Evolutionary conservation across 1,140 invertebrate species (phyloP).

Genomic region (Himalopsyche phryganea): DNA sequence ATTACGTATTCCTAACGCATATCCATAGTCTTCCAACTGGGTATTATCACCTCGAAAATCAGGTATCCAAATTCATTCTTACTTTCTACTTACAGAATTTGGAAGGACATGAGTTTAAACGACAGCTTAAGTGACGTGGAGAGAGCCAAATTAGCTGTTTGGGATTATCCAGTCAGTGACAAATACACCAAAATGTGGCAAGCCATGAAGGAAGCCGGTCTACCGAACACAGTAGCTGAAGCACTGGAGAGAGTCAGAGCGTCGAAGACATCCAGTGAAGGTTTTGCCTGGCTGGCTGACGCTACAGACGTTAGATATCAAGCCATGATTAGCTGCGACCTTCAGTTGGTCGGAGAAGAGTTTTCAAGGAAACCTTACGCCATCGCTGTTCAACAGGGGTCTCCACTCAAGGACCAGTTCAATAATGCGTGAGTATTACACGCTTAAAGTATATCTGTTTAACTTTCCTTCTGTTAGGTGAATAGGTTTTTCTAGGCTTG

Average conservation of each 20-base stretch:
- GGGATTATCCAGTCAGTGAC: conserved; percentile 98
- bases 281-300: conserved; percentile 92
- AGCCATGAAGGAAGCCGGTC: conserved; percentile 86
- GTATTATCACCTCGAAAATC: too few species aligned
- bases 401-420: conserved; percentile 86
- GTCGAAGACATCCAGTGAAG: conserved; percentile 71
- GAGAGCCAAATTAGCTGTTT: conserved; percentile 90
- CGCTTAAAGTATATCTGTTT: too few species aligned
- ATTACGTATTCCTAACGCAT: too few species aligned
- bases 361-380: conserved; percentile 96
- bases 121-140: conserved; percentile 86
- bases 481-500: too few species aligned
- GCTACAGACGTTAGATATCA: conserved; percentile 89
- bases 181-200: conserved; percentile 99
- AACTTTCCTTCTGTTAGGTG: too few species aligned
- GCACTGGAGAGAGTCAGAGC: conserved; percentile 75
- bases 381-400: conserved; percentile 93
- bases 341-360: conserved; percentile 89
- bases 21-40: too few species aligned
- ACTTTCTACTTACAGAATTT: conserved; percentile 66
- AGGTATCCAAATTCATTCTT: too few species aligned
- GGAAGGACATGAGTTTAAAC: conserved; percentile 96
- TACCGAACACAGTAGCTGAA: conserved; percentile 73
- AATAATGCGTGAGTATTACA: conserved; percentile 75
- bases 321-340: conserved; percentile 82